A percentile compares a stretch with the other conserved stretches of the same genome.
Evolutionary conservation across 2,888 invertebrate genomes (phyloP).

Genomic region (Drosophila subsilvestris): DNA sequence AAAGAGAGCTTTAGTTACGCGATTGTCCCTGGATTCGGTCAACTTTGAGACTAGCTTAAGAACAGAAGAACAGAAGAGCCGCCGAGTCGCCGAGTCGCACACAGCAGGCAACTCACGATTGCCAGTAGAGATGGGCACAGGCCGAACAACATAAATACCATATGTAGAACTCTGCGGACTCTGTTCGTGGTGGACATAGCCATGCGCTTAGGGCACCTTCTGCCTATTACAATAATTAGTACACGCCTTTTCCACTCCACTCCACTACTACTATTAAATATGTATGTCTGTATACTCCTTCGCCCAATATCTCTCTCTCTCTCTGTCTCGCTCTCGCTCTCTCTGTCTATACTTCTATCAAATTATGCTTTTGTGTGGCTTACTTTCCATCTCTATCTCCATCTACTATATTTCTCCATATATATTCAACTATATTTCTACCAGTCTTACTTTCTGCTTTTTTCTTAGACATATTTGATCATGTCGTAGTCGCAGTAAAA

Average conservation of each 20-base stretch:
- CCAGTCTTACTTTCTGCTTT: slow-evolving; percentile 32
- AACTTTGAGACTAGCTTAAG: background rate
- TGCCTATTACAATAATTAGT: background rate
- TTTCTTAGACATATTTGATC: slow-evolving; percentile 33
- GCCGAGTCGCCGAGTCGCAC: background rate
- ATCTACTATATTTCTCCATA: background rate
- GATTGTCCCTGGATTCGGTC: background rate
- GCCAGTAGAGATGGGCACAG: background rate
- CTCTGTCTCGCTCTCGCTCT: slow-evolving; percentile 1
- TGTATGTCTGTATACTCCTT: slow-evolving; percentile 6
- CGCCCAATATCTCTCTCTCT: slow-evolving; percentile 1
- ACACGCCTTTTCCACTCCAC: background rate
- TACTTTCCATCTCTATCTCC: slow-evolving; percentile 12
- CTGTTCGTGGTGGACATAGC: background rate
- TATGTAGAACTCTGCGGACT: background rate
- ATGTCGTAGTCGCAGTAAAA: slow-evolving; percentile 38
- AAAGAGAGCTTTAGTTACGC: slow-evolving; percentile 6
- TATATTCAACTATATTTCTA: slow-evolving; percentile 16
- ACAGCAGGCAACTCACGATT: too few species aligned
- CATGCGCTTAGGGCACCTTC: background rate
- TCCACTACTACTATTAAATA: background rate
- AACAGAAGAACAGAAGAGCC: background rate
- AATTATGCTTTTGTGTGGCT: slow-evolving; percentile 31
- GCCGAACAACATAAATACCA: background rate
- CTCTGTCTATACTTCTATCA: slow-evolving; percentile 5